A percentile compares a stretch with the other conserved stretches of the same genome.
These are phyloP conservation scores for Drosophila nigromelanica DNA, from an alignment of 1,140 invertebrate genomes.

Conservation along the genomic window DNA sequence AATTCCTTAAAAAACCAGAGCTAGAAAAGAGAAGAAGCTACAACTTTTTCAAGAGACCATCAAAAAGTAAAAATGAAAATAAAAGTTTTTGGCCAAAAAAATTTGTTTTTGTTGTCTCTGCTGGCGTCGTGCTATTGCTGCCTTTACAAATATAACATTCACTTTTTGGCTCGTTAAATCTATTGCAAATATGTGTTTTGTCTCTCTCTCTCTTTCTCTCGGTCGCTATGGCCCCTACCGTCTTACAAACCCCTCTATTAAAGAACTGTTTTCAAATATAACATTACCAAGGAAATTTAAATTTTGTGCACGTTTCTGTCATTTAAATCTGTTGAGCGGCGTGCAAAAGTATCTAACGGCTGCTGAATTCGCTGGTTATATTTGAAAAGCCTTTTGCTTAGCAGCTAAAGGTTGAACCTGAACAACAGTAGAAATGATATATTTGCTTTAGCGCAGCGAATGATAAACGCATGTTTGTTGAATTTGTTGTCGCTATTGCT, in stretches of 20 bases:
- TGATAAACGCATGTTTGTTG: conserved; percentile 10
- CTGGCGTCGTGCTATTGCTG: conserved; percentile 22
- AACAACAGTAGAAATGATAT: conserved; percentile 50
- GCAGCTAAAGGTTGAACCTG: conserved; percentile 35
- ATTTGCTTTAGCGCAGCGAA: conserved; percentile 50
- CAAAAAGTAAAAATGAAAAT: conserved; percentile 19
- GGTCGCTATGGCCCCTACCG: neutral
- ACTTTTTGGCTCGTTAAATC: conserved; percentile 74
- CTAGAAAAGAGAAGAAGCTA: conserved; percentile 1
- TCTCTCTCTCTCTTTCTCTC: conserved; percentile 1
- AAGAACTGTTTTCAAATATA: conserved; percentile 62
- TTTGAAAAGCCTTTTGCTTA: conserved; percentile 27
- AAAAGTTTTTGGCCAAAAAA: conserved; percentile 60
- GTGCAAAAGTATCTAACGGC: conserved; percentile 57
- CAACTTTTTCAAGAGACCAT: conserved; percentile 40
- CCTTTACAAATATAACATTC: conserved; percentile 49
- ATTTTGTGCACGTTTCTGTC: conserved; percentile 78
- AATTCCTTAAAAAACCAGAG: neutral
- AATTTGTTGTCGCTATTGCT: neutral
- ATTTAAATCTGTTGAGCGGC: conserved; percentile 78
- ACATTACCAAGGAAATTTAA: conserved; percentile 75
- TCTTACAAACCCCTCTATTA: conserved; percentile 1
- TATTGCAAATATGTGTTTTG: conserved; percentile 67
- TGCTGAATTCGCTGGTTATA: conserved; percentile 17
- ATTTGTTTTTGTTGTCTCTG: conserved; percentile 40